Base-by-base conservation (phyloP, 2,113 vertebrate genomes). In the Ictalurus furcatus region DNA sequence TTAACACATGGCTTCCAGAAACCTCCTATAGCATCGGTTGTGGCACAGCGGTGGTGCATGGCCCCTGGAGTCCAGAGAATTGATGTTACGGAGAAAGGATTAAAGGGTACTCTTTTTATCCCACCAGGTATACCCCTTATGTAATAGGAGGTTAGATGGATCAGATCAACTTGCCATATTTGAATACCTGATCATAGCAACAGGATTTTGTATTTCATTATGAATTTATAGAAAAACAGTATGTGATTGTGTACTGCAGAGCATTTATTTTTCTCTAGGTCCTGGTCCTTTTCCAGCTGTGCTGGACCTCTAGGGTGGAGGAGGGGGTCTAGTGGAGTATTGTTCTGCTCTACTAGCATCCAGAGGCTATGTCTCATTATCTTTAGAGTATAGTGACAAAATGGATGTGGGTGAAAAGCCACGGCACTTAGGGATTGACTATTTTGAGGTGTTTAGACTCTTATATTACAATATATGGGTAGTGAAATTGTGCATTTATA, bases 241-340 rank as follows among this genome's bases (percentile, higher is more conserved):
- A 58, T 58, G 61, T 28, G 7, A 71, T 5, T 16, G 13, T 71
- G 67, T 17, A 28, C 4, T 78, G 74, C 23, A 78, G 23, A 14
- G 40, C 19, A 54, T 54, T 2, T 80, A 28, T 56, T 58, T 9
- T 21, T 94, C 94, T 37, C 25, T 30, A 96, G 96, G 96, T 84
- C 91, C 94, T 6, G 96, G 96, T 56, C 95, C 94, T 9, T 96
- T 96, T 71, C 95, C 96, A 11, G 96, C 89, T 8, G 61, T 96
- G 59, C 61, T 96, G 89, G 96, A 96, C 85, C 89, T 96, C 56
- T 96, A 94, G 95, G 96, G 96, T n/a, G 94, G 93, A 4, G 94
- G 93, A 52, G 96, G 95, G 1, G 90, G 93, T 19, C 84, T 96
- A 67, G 92, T 96, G 78, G 96, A 96, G 91, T 95, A 95, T 48